Conservation (phyloP, 2,888 invertebrate species). For the Microchrysa polita region DNA sequence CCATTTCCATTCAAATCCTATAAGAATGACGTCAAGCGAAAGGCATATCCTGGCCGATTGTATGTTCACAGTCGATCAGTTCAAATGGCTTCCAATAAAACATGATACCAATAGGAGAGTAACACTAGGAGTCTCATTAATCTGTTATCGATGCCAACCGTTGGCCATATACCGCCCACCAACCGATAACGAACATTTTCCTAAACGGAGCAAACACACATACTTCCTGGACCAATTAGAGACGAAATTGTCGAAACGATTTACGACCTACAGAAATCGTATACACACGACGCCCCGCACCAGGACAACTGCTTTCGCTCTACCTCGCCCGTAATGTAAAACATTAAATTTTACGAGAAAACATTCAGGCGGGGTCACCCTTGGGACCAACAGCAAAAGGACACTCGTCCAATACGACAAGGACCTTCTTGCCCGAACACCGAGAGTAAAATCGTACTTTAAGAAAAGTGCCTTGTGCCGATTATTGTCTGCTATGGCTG, state of each 20-base stretch:
- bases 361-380: background rate
- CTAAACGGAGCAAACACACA: background rate
- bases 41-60: background rate
- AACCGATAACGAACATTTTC: background rate
- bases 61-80: background rate
- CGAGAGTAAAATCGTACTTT: no score
- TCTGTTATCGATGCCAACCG: background rate
- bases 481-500: background rate
- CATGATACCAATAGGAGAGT: background rate
- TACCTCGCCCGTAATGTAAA: background rate
- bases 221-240: background rate
- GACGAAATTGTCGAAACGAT: background rate
- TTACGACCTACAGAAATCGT: slow-evolving; percentile 3
- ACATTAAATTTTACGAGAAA: slow-evolving; percentile 8
- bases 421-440: background rate
- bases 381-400: background rate
- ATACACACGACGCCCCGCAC: background rate
- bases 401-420: background rate
- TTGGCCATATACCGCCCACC: background rate
- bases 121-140: background rate
- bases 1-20: background rate
- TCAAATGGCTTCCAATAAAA: background rate
- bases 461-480: background rate
- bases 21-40: background rate
- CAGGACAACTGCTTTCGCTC: no score